Percentiles rank a stretch among this genome's conserved stretches.
These are phyloP conservation scores for Eugnorisma glareosa DNA, from an alignment of 2,888 invertebrate species.

Conservation along the genomic window DNA sequence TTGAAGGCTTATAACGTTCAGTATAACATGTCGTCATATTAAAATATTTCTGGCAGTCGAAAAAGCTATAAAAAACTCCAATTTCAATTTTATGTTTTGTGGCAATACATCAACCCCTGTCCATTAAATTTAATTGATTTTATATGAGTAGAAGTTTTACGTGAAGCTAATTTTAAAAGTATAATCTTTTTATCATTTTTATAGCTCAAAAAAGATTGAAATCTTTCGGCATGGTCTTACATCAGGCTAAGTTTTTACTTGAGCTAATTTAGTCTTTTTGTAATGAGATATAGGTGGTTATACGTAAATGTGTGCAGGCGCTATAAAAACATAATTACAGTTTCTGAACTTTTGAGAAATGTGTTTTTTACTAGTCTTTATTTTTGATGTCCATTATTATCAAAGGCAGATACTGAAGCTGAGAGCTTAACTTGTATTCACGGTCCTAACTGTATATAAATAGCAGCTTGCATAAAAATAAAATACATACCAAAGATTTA, in stretches of 20 bases:
- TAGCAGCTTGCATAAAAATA: background rate
- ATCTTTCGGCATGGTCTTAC: background rate
- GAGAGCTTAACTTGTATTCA: background rate
- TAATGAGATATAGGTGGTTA: background rate
- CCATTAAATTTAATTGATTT: constrained; percentile 4
- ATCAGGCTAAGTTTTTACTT: constrained; percentile 8
- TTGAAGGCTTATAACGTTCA: background rate
- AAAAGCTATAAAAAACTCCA: background rate
- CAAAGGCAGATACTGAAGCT: background rate
- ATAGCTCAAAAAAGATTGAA: background rate
- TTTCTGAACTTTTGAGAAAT: background rate
- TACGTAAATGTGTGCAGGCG: background rate
- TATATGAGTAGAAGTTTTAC: background rate
- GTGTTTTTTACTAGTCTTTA: background rate
- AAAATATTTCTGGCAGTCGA: background rate
- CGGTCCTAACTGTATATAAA: background rate
- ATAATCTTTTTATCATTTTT: constrained; percentile 1
- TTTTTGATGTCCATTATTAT: constrained; percentile 3
- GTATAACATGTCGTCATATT: too few relatives aligned
- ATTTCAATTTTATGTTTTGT: background rate
- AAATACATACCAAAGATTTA: background rate
- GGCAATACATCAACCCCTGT: background rate
- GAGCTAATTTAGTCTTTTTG: constrained; percentile 11
- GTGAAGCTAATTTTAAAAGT: background rate
- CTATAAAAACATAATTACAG: constrained; percentile 16